Percentiles rank a stretch among this genome's conserved stretches.
phyloP scores from a whole-genome alignment of 2,113 vertebrate species.

The Xiphias gladius region DNA sequence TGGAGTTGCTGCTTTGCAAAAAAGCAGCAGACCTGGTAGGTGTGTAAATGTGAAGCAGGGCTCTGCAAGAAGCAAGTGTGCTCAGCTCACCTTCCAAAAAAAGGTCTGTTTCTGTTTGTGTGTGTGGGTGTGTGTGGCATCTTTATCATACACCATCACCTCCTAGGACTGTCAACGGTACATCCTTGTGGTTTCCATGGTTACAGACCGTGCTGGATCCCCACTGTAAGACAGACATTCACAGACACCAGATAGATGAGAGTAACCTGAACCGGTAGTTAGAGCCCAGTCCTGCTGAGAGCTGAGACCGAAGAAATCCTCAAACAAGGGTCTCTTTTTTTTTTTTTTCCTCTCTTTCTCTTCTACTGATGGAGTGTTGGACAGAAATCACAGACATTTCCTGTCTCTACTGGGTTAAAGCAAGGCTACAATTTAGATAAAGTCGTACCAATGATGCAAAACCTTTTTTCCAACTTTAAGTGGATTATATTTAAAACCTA shows the following conservation, averaged over 20 bases:
- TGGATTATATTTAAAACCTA: constrained; percentile 17
- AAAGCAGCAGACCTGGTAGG: neutral
- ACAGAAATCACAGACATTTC: constrained; percentile 14
- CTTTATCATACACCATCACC: constrained; percentile 11
- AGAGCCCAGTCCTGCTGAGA: constrained; percentile 42
- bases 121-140: constrained; percentile 19
- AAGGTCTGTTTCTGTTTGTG: constrained; percentile 20
- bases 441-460: constrained; percentile 33
- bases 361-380: neutral
- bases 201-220: constrained; percentile 65
- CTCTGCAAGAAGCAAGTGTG: neutral
- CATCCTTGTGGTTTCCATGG: constrained; percentile 74
- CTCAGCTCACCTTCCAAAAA: neutral
- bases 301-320: constrained; percentile 35
- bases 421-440: constrained; percentile 37
- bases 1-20: constrained; percentile 5
- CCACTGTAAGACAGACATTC: constrained; percentile 34
- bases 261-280: constrained; percentile 56
- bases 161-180: constrained; percentile 42
- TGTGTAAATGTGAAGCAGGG: neutral
- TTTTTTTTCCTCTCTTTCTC: neutral
- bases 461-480: constrained; percentile 25
- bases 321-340: constrained; percentile 32
- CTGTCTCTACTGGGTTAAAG: constrained; percentile 14
- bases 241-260: constrained; percentile 56